These are phyloP conservation scores for Thalassophryne amazonica DNA, from an alignment of 2,797 vertebrate genomes.

Conservation along the genomic window DNA sequence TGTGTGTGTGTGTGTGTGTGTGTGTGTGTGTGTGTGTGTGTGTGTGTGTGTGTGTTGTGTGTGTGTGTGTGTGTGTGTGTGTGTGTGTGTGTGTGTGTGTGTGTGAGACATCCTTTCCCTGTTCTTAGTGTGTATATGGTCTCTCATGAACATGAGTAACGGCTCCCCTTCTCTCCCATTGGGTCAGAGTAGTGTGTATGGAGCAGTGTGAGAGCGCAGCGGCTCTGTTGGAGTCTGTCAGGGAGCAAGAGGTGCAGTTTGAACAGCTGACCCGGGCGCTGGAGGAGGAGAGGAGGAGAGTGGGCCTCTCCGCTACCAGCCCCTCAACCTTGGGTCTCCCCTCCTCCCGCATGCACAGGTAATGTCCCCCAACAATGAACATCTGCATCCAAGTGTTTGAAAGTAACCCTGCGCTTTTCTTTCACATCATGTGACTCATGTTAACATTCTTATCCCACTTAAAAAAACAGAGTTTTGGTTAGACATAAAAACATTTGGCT, in stretches of 20 bases:
- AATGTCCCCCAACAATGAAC: conserved; percentile 64
- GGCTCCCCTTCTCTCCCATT: conserved; percentile 60
- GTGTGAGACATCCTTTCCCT: conserved; percentile 9
- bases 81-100: conserved; percentile 39
- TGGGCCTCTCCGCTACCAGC: conserved; percentile 88
- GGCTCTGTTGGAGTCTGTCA: conserved; percentile 99
- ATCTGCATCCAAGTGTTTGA: background rate
- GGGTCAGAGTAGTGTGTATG: conserved; percentile 78
- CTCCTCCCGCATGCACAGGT: conserved; percentile 94
- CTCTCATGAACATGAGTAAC: conserved; percentile 49
- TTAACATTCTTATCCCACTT: background rate
- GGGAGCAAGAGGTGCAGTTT: conserved; percentile 99
- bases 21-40: too few species aligned
- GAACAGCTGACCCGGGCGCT: conserved; percentile 98
- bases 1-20: too few species aligned
- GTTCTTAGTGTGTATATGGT: conserved; percentile 12
- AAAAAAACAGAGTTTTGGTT: too few species aligned
- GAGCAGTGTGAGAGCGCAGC: conserved; percentile 93
- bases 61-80: conserved; percentile 79
- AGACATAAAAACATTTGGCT: too few species aligned
- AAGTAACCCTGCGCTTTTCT: background rate
- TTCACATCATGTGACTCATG: conserved; percentile 3
- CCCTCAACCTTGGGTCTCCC: conserved; percentile 84
- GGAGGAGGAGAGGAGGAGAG: conserved; percentile 98
- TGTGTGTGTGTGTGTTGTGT: too few species aligned